Conservation (phyloP, 2,888 invertebrate species). For the Anarsia innoxiella region DNA sequence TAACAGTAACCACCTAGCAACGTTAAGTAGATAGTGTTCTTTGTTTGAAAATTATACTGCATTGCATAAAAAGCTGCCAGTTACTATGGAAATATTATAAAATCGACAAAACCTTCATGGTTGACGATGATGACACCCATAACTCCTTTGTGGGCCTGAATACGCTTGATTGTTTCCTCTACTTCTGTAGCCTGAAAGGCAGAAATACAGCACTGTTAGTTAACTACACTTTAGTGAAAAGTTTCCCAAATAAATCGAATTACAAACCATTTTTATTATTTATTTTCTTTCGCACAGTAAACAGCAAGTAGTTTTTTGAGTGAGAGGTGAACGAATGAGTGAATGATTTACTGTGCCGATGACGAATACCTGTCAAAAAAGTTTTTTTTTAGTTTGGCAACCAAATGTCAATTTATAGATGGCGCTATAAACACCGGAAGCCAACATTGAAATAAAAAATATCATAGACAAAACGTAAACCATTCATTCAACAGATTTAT, state of each 20-base stretch:
- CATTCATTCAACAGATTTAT: too few relatives aligned
- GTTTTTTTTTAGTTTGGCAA: neutral
- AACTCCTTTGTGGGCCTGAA: slow-evolving; percentile 97
- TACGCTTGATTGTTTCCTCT: slow-evolving; percentile 97
- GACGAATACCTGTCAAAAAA: neutral
- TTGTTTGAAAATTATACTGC: too few relatives aligned
- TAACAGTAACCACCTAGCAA: too few relatives aligned
- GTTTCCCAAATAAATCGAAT: neutral
- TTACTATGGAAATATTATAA: slow-evolving; percentile 18
- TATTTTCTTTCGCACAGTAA: neutral
- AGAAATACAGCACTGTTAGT: slow-evolving; percentile 5
- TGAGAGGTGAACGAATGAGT: slow-evolving; percentile 3
- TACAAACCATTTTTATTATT: slow-evolving; percentile 21
- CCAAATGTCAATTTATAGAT: too few relatives aligned
- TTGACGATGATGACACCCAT: slow-evolving; percentile 98
- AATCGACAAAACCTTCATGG: slow-evolving; percentile 88
- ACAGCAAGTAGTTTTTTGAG: too few relatives aligned
- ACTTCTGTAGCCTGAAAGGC: slow-evolving; percentile 85
- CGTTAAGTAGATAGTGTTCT: too few relatives aligned
- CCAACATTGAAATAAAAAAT: too few relatives aligned
- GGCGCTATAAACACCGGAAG: neutral
- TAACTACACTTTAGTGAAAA: neutral
- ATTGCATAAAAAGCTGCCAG: too few relatives aligned
- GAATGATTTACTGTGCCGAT: too few relatives aligned
- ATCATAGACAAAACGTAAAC: neutral